phyloP scores from a whole-genome alignment of 1,140 invertebrate genomes.

The Dreissena rostriformis region DNA sequence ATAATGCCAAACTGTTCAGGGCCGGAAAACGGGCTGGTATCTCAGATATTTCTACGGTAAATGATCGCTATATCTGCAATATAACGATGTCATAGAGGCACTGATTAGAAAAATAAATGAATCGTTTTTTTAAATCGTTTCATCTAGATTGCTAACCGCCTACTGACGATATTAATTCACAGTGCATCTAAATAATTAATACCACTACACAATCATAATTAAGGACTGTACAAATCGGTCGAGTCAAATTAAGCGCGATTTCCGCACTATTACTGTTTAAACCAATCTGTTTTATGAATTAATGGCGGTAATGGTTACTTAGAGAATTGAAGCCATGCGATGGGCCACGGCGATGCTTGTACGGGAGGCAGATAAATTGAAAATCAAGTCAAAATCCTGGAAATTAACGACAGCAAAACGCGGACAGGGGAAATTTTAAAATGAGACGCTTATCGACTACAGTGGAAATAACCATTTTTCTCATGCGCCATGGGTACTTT shows the following conservation, averaged over 20 bases:
- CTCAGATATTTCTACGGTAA: no score
- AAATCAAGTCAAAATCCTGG: slow-evolving; percentile 36
- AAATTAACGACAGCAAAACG: slow-evolving; percentile 52
- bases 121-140: no score
- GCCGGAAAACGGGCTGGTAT: no score
- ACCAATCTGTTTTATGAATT: slow-evolving; percentile 51
- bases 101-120: no score
- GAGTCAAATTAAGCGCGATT: not conserved
- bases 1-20: no score
- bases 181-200: not conserved
- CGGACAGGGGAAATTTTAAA: slow-evolving; percentile 48
- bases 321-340: slow-evolving; percentile 43
- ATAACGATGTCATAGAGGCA: no score
- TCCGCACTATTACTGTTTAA: slow-evolving; percentile 9
- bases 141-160: not conserved
- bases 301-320: slow-evolving; percentile 54
- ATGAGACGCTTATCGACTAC: slow-evolving; percentile 43
- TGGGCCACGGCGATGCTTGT: no score
- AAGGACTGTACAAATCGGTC: not conserved
- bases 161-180: no score
- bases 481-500: slow-evolving; percentile 34
- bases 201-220: not conserved
- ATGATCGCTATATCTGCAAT: no score
- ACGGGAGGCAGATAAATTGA: no score
- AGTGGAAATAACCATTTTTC: slow-evolving; percentile 42